Evolutionary conservation across 1,140 invertebrate genomes (phyloP), one percentile per base, ranked within the genome.

Genomic region (Muscidifurax raptorellus): DNA sequence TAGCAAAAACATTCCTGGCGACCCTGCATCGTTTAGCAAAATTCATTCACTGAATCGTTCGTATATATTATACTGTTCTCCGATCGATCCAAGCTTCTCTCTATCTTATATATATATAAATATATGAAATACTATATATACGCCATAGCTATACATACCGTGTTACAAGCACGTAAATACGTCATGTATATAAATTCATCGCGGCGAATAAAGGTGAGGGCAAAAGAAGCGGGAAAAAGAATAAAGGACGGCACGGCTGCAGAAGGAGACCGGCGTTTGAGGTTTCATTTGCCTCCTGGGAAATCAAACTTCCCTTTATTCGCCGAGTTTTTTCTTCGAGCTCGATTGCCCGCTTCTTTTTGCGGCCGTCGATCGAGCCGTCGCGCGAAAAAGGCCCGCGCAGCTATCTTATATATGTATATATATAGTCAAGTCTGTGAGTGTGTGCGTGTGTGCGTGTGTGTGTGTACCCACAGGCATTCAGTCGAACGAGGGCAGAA

Each of bases 291-390:
- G 80, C 81, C 88, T 86, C 86, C 52, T 83, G 88, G 88, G 89
- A 89, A 89, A 89, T 89, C 89, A 89, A 86, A 87, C 85, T 88
- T 88, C 82, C 87, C 87, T 89, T 87, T 87, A 87, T 88, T 88
- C 87, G 80, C 79, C 86, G 86, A 88, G 84, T 87, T 87, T 87
- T 77, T 82, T 59, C 36, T 72, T 66, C 77, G 47, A 44, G 44
- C 18, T 85, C 79, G 15, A 18, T 79, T 36, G 47, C 47, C 47
- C 47, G 47, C 47, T 52, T 27, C 64, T 80, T 36, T 40, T 80
- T n/a, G 32, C 59, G 66, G 10, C 36, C 10, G n/a, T 71, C 52
- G 77, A 32, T 64, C 18, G 52, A 64, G 25, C 15, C n/a, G 28
- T 0, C 10, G 47, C 75, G 64, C 64, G 22, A 10, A n/a, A 25